Conservation (phyloP, 2,113 vertebrate genomes). For the Otus sunia region DNA sequence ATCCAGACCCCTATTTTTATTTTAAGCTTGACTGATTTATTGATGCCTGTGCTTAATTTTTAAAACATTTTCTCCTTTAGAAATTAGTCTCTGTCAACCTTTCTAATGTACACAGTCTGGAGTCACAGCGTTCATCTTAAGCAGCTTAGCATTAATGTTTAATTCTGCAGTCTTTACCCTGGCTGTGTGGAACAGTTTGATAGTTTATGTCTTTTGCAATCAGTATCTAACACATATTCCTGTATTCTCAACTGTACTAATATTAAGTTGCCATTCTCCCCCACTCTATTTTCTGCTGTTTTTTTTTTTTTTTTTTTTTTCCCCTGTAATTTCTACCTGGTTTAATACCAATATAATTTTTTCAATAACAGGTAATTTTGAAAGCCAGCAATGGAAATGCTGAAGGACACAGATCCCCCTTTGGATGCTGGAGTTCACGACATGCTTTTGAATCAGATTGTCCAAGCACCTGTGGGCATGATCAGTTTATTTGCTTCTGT, state of each 20-base stretch:
- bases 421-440: background rate
- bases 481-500: background rate
- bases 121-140: conserved; percentile 44
- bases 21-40: conserved; percentile 67
- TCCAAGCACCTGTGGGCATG: background rate
- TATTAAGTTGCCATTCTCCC: background rate
- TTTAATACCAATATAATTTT: background rate
- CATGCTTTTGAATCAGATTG: background rate
- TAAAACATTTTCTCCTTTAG: conserved; percentile 67
- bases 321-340: background rate
- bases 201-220: conserved; percentile 6
- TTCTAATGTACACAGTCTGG: conserved; percentile 51
- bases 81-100: conserved; percentile 69
- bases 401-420: background rate
- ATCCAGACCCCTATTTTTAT: conserved; percentile 48
- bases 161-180: conserved; percentile 48
- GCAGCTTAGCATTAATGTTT: conserved; percentile 65
- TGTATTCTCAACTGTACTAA: background rate
- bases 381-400: background rate
- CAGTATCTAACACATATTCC: background rate
- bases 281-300: background rate
- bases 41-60: conserved; percentile 73
- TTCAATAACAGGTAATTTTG: background rate
- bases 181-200: conserved; percentile 40
- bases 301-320: fast-evolving